A percentile compares a stretch with the other conserved stretches of the same genome.
Evolutionary conservation across 2,797 vertebrate genomes (phyloP).

Genomic region (Galaxias olidus): DNA sequence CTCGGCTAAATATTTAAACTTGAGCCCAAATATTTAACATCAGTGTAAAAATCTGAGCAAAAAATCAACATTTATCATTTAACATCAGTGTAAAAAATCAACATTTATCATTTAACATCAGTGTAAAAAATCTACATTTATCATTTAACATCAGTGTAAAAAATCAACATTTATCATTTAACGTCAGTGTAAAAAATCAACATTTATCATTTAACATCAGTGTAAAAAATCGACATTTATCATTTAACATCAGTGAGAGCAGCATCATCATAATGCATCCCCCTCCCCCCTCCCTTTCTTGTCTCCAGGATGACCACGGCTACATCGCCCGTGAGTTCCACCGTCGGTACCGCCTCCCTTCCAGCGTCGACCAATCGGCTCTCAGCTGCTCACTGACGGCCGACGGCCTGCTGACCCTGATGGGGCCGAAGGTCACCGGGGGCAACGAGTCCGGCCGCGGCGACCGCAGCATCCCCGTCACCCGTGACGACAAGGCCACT

Average conservation of each 20-base stretch:
- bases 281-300: too few relatives aligned
- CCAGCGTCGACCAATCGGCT: conserved; percentile 85
- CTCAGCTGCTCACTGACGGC: conserved; percentile 86
- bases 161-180: too few relatives aligned
- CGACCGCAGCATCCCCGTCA: conserved; percentile 88
- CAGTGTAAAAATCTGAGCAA: too few relatives aligned
- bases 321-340: conserved; percentile 93
- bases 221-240: too few relatives aligned
- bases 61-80: conserved; percentile 12
- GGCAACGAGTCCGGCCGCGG: conserved; percentile 78
- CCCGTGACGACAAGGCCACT: conserved; percentile 87
- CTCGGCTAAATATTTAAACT: too few relatives aligned
- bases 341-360: conserved; percentile 92
- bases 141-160: too few relatives aligned
- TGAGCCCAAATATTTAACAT: not conserved
- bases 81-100: conserved; percentile 19
- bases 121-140: too few relatives aligned
- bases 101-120: too few relatives aligned
- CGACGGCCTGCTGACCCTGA: conserved; percentile 90
- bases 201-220: too few relatives aligned
- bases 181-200: too few relatives aligned
- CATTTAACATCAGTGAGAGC: too few relatives aligned
- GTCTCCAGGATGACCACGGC: conserved; percentile 87
- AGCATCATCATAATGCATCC: too few relatives aligned
- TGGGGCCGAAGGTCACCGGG: conserved; percentile 80